Percentiles rank a stretch among this genome's conserved stretches.
Evolutionary conservation across 2,113 vertebrate genomes (phyloP).

Genomic region (Dolichallabes microphthalmus): DNA sequence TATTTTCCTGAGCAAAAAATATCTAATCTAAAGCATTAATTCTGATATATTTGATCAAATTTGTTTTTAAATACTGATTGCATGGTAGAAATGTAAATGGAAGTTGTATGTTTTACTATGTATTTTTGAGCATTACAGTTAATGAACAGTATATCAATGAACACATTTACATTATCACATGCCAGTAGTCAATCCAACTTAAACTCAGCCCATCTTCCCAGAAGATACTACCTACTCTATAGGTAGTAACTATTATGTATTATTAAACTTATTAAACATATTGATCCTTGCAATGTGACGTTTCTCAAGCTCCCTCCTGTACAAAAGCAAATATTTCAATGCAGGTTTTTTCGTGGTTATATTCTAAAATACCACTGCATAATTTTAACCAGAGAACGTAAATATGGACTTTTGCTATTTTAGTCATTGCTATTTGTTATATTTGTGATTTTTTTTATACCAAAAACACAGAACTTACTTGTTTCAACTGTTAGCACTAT

Average conservation of each 20-base stretch:
- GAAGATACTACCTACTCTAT: too few species aligned
- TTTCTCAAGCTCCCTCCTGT: neutral
- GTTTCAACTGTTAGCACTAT: constrained; percentile 29
- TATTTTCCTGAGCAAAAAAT: neutral
- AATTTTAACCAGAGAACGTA: neutral
- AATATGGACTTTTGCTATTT: neutral
- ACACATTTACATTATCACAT: too few species aligned
- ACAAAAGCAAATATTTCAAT: neutral
- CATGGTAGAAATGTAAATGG: neutral
- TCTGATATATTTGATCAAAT: neutral
- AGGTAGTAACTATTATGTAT: too few species aligned
- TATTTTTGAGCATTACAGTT: neutral
- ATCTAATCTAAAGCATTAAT: neutral
- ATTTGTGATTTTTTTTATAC: neutral
- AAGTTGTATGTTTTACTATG: neutral
- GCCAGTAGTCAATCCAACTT: too few species aligned
- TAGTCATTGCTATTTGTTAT: neutral
- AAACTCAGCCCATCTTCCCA: neutral
- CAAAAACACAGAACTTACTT: constrained; percentile 30
- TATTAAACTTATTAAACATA: too few species aligned
- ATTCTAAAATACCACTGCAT: neutral
- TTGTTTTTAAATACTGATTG: neutral
- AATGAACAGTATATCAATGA: too few species aligned
- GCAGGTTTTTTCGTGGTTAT: neutral
- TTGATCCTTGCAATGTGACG: neutral